These are phyloP conservation scores for Mastigias papua DNA, from an alignment of 30 jellyfish, hydroid and myxozoan genomes.

Conservation along the genomic window DNA sequence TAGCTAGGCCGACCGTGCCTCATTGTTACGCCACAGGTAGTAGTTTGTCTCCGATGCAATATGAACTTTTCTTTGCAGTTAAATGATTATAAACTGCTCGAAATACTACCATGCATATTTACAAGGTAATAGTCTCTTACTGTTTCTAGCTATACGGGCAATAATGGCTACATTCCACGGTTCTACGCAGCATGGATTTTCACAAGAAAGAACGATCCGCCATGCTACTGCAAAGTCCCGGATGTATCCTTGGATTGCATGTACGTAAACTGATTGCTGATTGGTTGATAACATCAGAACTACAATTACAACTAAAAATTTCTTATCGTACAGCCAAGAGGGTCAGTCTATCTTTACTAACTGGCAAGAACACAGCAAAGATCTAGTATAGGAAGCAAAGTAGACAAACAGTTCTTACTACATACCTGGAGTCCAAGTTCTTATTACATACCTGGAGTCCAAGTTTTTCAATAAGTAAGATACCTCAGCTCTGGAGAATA, in stretches of 20 bases:
- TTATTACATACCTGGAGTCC: too few species aligned
- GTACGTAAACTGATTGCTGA: slow-evolving; percentile 52
- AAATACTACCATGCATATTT: slow-evolving; percentile 32
- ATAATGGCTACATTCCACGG: slow-evolving; percentile 29
- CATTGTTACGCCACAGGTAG: slow-evolving; percentile 35
- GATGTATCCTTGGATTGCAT: slow-evolving; percentile 55
- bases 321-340: too few species aligned
- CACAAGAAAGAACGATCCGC: slow-evolving; percentile 85
- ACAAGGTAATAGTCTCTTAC: background rate
- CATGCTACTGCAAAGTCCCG: slow-evolving; percentile 91
- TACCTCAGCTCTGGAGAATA: too few species aligned
- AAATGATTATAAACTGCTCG: background rate
- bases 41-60: slow-evolving; percentile 10
- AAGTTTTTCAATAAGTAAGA: too few species aligned
- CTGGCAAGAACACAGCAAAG: too few species aligned
- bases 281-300: slow-evolving; percentile 46
- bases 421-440: too few species aligned
- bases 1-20: slow-evolving; percentile 34
- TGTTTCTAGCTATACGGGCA: slow-evolving; percentile 2
- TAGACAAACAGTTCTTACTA: too few species aligned
- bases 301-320: background rate
- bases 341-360: too few species aligned
- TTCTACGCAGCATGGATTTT: slow-evolving; percentile 78
- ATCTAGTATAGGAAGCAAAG: too few species aligned
- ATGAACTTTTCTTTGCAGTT: background rate